Evolutionary conservation across 2,113 vertebrate genomes (phyloP).

Genomic region (Hystrix brachyura): DNA sequence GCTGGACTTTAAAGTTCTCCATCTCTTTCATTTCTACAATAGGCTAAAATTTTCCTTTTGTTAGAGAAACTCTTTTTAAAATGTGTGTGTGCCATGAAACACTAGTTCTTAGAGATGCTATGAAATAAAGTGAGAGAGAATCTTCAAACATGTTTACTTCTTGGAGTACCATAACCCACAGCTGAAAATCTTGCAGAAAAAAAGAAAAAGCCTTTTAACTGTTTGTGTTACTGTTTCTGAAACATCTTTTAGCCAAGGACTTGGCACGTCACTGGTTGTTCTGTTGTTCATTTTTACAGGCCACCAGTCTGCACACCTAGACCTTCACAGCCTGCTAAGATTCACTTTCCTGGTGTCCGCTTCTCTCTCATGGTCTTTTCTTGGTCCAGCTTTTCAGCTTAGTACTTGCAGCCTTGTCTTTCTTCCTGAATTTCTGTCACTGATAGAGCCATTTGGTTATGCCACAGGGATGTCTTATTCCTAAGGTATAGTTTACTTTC

Average conservation of each 20-base stretch:
- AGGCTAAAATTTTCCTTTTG: not conserved
- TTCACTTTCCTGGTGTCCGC: too few relatives aligned
- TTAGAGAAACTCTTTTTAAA: constrained; percentile 17
- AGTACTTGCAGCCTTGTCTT: not conserved
- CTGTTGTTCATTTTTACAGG: not conserved
- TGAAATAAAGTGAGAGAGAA: not conserved
- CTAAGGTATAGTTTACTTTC: not conserved
- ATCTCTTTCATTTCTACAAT: not conserved
- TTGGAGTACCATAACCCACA: not conserved
- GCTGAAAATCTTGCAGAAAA: not conserved
- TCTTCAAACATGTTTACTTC: not conserved
- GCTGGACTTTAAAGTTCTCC: not conserved
- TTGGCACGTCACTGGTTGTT: not conserved
- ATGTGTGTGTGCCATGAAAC: not conserved
- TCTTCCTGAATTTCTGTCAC: not conserved
- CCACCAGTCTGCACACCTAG: not conserved
- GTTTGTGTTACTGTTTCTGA: not conserved
- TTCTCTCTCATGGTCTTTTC: not conserved
- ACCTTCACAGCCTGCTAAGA: not conserved
- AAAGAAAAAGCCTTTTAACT: not conserved
- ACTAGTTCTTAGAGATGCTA: not conserved
- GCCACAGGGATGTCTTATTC: not conserved
- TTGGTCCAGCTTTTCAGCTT: too few relatives aligned
- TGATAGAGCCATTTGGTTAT: not conserved
- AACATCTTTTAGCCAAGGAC: not conserved